Evolutionary conservation across 2,113 vertebrate species (phyloP).

Genomic region (Castor canadensis): DNA sequence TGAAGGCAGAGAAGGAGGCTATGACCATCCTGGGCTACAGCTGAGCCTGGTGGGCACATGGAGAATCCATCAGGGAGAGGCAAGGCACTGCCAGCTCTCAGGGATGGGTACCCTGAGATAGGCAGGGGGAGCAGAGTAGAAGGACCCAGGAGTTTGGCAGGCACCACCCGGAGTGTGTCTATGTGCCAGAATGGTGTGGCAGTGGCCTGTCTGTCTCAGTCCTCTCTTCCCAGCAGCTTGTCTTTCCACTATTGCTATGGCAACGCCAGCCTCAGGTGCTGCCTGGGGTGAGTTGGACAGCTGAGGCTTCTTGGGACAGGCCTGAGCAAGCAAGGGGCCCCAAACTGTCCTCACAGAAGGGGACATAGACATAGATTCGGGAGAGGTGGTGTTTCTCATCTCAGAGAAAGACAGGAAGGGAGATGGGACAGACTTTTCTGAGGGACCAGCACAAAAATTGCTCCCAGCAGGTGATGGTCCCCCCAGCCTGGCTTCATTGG

Average conservation of each 20-base stretch:
- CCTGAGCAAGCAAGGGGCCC: not conserved
- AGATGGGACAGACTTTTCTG: not conserved
- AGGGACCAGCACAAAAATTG: not conserved
- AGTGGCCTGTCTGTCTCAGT: not conserved
- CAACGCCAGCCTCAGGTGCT: slow-evolving; percentile 32
- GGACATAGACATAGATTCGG: too few relatives aligned
- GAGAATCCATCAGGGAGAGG: not conserved
- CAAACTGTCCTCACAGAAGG: not conserved
- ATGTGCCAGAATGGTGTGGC: not conserved
- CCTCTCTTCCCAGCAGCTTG: not conserved
- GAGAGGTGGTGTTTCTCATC: not conserved
- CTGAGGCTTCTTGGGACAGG: not conserved
- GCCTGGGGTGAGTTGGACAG: slow-evolving; percentile 35
- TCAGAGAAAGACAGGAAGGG: not conserved
- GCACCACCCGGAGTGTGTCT: not conserved
- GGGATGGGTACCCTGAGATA: not conserved
- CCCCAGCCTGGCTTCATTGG: not conserved
- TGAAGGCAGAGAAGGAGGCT: not conserved
- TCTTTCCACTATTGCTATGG: slow-evolving; percentile 48
- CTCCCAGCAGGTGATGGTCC: too few relatives aligned
- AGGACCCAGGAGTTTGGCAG: not conserved
- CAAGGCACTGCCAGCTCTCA: not conserved
- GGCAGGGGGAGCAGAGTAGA: not conserved
- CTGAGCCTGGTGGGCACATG: not conserved
- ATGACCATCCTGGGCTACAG: not conserved